Evolutionary conservation across 2,797 vertebrate species (phyloP), one percentile per base, ranked within the genome.

Genomic region (Myotis pilosus): DNA sequence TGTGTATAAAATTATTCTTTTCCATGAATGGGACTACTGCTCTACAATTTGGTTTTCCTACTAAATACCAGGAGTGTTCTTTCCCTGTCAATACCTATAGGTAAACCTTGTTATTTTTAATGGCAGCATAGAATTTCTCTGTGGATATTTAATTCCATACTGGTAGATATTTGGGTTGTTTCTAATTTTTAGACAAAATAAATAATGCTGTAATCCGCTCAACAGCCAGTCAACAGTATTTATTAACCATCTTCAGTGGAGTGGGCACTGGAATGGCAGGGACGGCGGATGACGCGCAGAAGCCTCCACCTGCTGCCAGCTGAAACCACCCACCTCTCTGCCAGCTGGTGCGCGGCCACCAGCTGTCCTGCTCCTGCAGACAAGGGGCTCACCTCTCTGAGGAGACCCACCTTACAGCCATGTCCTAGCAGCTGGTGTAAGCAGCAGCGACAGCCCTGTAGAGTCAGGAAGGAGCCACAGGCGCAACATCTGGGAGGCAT

Each of bases 291-390:
- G 53, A 68, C 0, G 3, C 36, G 83, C 17, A 36, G 83, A 57
- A 60, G 87, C 72, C 44, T 25, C 51, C 49, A 57, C 49, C 23
- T 78, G 74, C 87, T 95, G 89, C 84, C 91, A 53, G 87, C 84
- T 51, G 23, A 7, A 38, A 66, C 36, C 51, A n/a, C 0, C 38
- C 8, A 1, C 41, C 60, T 68, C 86, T 53, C 55, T 11, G 25
- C 78, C 89, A 89, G 91, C 71, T 57, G 81, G 49, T 47, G 33
- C 38, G 13, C 0, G 1, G 71, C 91, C 81, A 16, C 74, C 92
- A 78, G 94, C 91, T 53, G 83, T 81, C 80, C 93, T 36, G 57
- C 41, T 66, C 76, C 57, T 47, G 78, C n/a, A 2, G 36, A 17
- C 25, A 8, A 10, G n/a, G 64, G 89, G 41, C 49, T 33, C 7